Evolutionary conservation across 2,888 invertebrate genomes (phyloP), one percentile per base, ranked within the genome.

Genomic region (Caenorhabditis angaria): DNA sequence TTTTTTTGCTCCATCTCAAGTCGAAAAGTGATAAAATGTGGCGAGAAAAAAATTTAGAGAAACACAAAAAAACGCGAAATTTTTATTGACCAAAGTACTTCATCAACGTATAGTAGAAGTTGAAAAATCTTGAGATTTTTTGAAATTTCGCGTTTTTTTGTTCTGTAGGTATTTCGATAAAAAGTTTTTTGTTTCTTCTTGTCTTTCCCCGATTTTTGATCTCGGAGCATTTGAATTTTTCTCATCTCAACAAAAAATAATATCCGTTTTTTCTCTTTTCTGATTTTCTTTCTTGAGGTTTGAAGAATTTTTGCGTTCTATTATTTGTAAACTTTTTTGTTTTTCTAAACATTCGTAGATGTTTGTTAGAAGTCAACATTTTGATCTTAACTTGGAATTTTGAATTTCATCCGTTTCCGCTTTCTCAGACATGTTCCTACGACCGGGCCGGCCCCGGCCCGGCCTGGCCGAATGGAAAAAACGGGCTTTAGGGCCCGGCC

Each of bases 1-100:
- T 32, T 32, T 32, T 32, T 32, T 5, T 32, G 5, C 32, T 32
- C 41, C 10, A 10, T n/a, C n/a, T n/a, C n/a, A n/a, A 12, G 5
- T 41, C 18, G 41, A 41, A 41, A 41, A 41, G 41, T 41, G 41
- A 41, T 41, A 41, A 41, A 41, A 41, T 41, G 6, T 41, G 5
- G 6, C 41, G 41, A 41, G 41, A 41, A 41, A 41, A 32, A 41
- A 41, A 41, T 41, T 41, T 41, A 6, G 41, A 41, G 41, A 41
- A 41, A 41, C 41, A 41, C 41, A 41, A 41, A 41, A 41, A 41
- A 41, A 41, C 41, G 41, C 41, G 14, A 41, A 41, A 41, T 41
- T 41, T 41, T 41, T 41, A 41, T 41, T 41, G 41, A 41, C 41
- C 41, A 41, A 41, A 41, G 41, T 41, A 41, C 41, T 41, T 41